Base-by-base conservation (phyloP, 2,888 invertebrate species). In the Tetrapedia diversipes region DNA sequence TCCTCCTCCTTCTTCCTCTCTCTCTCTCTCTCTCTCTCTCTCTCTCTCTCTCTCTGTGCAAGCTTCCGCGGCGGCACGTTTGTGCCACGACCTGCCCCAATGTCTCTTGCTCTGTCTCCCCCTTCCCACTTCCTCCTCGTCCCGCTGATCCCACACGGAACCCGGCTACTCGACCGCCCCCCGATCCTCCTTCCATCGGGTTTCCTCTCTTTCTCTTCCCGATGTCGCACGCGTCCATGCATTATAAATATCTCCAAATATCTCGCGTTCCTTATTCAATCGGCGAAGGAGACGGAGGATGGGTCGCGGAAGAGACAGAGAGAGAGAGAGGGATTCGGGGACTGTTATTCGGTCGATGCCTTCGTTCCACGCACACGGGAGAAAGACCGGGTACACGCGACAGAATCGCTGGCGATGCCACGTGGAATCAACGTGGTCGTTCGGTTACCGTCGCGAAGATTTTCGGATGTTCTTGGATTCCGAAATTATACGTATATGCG, bases 201-300 rank as follows among this genome's bases (percentile, higher is more conserved):
- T 22, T 37, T 16, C 49, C 76, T 56, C 37, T 39, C 70, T 49
- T 57, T 68, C 53, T 45, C 34, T 19, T 43, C 34, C 54, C 51
- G 49, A 14, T 57, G 77, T 77, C 80, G 78, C 82, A 75, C 84
- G 68, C 77, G 77, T 84, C 78, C 85, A 79, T 80, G 84, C 84
- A 80, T 86, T 86, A 85, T 86, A 86, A 86, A 86, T 86, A 86
- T 86, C 85, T 80, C 82, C 80, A 80, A 86, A 86, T 86, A 85
- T 85, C 86, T 81, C 76, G 76, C 79, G 81, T 82, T 84, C 83
- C 82, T 84, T 77, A 75, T 82, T 85, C 83, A 45, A 77, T 77
- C 77, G 78, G 10, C 47, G 57, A 34, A 53, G 22, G 8, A 22
- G 64, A 24, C 56, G 54, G 27, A 4, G 53, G 19, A 63, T 0